Conservation (phyloP, 1,140 invertebrate genomes). For the Parasteatoda tepidariorum region DNA sequence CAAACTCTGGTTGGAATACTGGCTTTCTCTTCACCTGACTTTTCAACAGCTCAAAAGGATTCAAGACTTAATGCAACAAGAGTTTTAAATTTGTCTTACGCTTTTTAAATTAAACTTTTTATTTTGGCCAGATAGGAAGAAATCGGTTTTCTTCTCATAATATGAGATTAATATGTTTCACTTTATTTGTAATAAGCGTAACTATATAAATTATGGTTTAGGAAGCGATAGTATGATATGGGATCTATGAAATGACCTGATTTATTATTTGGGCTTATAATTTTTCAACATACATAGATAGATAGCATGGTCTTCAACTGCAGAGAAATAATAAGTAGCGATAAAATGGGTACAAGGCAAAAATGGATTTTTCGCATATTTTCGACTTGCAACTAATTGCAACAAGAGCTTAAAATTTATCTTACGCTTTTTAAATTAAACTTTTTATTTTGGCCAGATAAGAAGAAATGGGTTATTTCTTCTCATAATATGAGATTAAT, state of each 20-base stretch:
- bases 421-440: conserved; percentile 8
- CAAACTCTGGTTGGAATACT: conserved; percentile 33
- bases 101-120: conserved; percentile 10
- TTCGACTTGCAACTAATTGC: conserved; percentile 30
- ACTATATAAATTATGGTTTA: too few relatives aligned
- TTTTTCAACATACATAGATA: too few relatives aligned
- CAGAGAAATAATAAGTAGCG: too few relatives aligned
- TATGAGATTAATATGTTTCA: conserved; percentile 18
- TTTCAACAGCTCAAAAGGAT: conserved; percentile 27
- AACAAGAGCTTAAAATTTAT: conserved; percentile 40
- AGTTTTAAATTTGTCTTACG: conserved; percentile 40
- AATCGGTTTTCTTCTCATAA: neutral
- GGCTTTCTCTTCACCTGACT: neutral
- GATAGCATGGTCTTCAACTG: too few relatives aligned
- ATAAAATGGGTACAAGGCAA: too few relatives aligned
- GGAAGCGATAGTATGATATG: too few relatives aligned
- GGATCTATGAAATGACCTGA: too few relatives aligned
- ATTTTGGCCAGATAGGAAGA: neutral
- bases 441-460: neutral
- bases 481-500: conserved; percentile 37
- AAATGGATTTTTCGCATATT: too few relatives aligned
- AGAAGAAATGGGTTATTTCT: neutral
- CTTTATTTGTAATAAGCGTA: too few relatives aligned
- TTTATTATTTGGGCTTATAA: too few relatives aligned
- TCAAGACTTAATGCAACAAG: conserved; percentile 27